These are phyloP conservation scores for Meloidogyne floridensis DNA, from an alignment of 1,140 invertebrate genomes.

Conservation along the genomic window DNA sequence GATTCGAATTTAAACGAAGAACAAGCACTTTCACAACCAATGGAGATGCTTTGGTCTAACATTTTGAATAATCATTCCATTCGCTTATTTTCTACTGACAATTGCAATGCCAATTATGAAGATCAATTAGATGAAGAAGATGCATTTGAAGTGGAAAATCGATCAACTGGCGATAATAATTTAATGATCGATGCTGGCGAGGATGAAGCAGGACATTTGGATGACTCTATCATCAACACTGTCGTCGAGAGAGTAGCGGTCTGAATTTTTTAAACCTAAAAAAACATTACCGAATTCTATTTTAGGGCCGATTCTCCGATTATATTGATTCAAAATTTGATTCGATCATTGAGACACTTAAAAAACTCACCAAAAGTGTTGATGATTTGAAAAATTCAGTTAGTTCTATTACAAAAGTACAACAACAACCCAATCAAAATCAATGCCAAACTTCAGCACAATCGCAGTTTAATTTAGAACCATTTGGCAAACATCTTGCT, in stretches of 20 bases:
- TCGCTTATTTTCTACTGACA: background rate
- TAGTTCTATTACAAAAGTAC: too few species aligned
- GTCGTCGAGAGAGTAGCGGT: background rate
- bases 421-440: too few species aligned
- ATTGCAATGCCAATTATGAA: background rate
- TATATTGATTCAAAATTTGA: too few species aligned
- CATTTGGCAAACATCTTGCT: too few species aligned
- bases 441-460: too few species aligned
- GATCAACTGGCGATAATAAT: background rate
- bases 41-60: constrained; percentile 24
- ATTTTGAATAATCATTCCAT: constrained; percentile 15
- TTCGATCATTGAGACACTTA: too few species aligned
- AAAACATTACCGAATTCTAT: too few species aligned
- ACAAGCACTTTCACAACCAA: constrained; percentile 13
- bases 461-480: too few species aligned
- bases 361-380: too few species aligned
- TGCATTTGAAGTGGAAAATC: constrained; percentile 4
- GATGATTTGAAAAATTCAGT: too few species aligned
- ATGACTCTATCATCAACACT: background rate
- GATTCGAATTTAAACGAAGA: background rate
- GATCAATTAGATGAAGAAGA: constrained; percentile 11
- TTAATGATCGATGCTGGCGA: too few species aligned
- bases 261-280: background rate
- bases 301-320: too few species aligned
- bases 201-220: background rate